These are phyloP conservation scores for Dendrolimus kikuchii DNA, from an alignment of 1,140 invertebrate genomes.

Conservation along the genomic window DNA sequence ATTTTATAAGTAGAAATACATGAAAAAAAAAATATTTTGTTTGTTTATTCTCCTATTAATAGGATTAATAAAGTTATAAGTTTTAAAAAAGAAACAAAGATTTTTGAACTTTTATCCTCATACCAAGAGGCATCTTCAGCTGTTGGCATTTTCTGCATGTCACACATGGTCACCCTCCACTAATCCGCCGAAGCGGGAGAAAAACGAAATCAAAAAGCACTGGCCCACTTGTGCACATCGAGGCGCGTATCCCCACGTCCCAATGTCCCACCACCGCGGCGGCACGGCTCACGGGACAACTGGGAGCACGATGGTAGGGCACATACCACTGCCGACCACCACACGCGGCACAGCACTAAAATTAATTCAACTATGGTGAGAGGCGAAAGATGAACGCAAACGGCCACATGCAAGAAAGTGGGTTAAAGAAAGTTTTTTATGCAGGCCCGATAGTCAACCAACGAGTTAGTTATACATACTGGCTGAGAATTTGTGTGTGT, in stretches of 20 bases:
- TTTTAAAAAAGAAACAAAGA: too few species aligned
- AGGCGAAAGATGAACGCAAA: slow-evolving; percentile 56
- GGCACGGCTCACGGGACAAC: slow-evolving; percentile 42
- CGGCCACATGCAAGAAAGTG: slow-evolving; percentile 56
- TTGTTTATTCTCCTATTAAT: too few species aligned
- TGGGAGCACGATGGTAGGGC: slow-evolving; percentile 58
- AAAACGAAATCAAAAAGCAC: slow-evolving; percentile 45
- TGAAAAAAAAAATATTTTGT: too few species aligned
- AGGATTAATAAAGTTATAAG: too few species aligned
- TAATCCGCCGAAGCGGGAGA: slow-evolving; percentile 32
- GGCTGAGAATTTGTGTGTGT: slow-evolving; percentile 36
- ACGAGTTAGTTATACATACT: slow-evolving; percentile 50
- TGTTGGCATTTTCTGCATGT: slow-evolving; percentile 65
- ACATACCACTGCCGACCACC: slow-evolving; percentile 58
- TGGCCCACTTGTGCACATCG: slow-evolving; percentile 48
- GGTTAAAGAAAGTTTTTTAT: slow-evolving; percentile 71
- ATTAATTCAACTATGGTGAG: slow-evolving; percentile 46
- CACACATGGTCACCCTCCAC: slow-evolving; percentile 47
- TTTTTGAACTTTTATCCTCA: not conserved
- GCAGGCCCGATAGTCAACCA: slow-evolving; percentile 46
- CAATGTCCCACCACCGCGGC: slow-evolving; percentile 48
- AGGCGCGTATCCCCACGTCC: slow-evolving; percentile 48
- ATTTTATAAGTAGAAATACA: too few species aligned
- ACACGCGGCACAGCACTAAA: slow-evolving; percentile 54
- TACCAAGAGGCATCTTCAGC: slow-evolving; percentile 63